Evolutionary conservation across 2,888 invertebrate genomes (phyloP).

Genomic region (Cylindroiulus punctatus): DNA sequence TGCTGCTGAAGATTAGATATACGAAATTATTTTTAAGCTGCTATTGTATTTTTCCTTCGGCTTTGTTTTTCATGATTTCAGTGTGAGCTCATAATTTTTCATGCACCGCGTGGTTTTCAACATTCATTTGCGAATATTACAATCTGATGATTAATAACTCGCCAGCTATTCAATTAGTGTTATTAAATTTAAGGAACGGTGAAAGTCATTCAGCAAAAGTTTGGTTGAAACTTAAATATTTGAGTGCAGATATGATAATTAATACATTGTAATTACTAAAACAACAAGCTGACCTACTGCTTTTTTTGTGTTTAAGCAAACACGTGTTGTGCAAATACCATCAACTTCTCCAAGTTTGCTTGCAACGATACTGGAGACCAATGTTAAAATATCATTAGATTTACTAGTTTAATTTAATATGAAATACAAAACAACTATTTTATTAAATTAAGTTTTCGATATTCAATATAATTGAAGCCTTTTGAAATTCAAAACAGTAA

Average conservation of each 20-base stretch:
- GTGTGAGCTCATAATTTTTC: not conserved
- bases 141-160: not conserved
- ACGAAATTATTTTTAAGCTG: constrained; percentile 10
- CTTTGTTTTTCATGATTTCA: not conserved
- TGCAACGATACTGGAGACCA: too few species aligned
- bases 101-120: not conserved
- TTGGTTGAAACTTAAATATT: not conserved
- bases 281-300: not conserved
- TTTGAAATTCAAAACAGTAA: too few species aligned
- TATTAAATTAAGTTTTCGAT: too few species aligned
- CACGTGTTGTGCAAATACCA: too few species aligned
- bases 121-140: not conserved
- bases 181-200: not conserved
- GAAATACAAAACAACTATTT: too few species aligned
- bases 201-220: not conserved
- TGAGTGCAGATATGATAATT: not conserved
- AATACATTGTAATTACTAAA: not conserved
- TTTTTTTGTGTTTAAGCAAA: too few species aligned
- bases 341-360: too few species aligned
- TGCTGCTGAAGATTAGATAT: not conserved
- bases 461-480: too few species aligned
- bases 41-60: not conserved
- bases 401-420: too few species aligned
- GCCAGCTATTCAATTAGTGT: not conserved
- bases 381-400: too few species aligned